Evolutionary conservation across 2,113 vertebrate genomes (phyloP).

Genomic region (Bagarius yarrelli): DNA sequence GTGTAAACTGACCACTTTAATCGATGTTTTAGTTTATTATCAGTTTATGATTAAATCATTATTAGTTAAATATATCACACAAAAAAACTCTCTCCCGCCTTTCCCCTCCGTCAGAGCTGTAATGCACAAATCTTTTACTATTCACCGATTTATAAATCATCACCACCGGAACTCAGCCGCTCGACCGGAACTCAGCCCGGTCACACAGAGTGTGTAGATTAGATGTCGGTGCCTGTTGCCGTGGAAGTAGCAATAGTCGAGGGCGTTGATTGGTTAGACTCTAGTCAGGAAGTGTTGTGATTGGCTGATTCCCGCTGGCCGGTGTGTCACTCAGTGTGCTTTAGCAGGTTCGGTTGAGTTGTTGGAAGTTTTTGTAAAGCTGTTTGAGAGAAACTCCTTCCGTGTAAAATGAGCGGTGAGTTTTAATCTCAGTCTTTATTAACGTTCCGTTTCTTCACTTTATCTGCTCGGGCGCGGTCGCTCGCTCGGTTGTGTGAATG

Average conservation of each 20-base stretch:
- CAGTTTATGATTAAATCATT: not conserved
- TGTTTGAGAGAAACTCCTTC: slow-evolving; percentile 74
- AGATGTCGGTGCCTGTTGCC: not conserved
- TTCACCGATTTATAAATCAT: slow-evolving; percentile 1
- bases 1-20: no score
- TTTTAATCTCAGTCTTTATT: slow-evolving; percentile 10
- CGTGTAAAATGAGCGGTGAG: slow-evolving; percentile 79
- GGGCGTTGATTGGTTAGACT: slow-evolving; percentile 37
- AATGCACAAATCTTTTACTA: not conserved
- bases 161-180: not conserved
- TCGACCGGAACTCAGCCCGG: no score
- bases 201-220: not conserved
- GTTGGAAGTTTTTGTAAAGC: slow-evolving; percentile 73
- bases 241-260: not conserved
- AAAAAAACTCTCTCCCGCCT: slow-evolving; percentile 12
- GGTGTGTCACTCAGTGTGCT: slow-evolving; percentile 55
- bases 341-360: slow-evolving; percentile 68
- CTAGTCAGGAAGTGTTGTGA: not conserved
- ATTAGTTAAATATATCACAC: not conserved
- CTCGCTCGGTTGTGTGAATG: no score
- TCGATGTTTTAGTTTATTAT: no score
- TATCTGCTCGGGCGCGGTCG: not conserved
- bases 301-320: slow-evolving; percentile 36
- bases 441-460: not conserved
- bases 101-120: not conserved